These are phyloP conservation scores for Phengaris arion DNA, from an alignment of 2,888 invertebrate species.

Conservation along the genomic window DNA sequence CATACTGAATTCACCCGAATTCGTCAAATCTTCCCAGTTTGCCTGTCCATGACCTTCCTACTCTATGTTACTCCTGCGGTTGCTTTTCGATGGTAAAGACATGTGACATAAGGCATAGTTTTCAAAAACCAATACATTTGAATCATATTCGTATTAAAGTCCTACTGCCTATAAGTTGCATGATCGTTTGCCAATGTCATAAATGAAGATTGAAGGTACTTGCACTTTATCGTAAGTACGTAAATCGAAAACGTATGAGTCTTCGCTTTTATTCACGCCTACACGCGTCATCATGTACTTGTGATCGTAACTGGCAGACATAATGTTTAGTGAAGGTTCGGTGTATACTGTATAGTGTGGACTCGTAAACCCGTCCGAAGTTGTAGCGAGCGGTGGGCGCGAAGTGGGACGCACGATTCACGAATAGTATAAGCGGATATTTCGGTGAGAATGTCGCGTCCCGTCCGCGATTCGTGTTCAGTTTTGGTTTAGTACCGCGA, in stretches of 20 bases:
- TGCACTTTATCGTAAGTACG: background rate
- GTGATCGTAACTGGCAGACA: background rate
- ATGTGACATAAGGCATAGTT: no score
- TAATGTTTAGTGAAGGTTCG: background rate
- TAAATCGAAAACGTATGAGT: background rate
- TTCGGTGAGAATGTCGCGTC: slow-evolving; percentile 55
- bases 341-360: slow-evolving; percentile 6
- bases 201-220: no score
- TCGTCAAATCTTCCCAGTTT: background rate
- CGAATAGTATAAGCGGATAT: slow-evolving; percentile 51
- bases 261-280: background rate
- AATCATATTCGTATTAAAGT: no score
- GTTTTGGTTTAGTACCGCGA: slow-evolving; percentile 41
- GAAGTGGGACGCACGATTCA: slow-evolving; percentile 36
- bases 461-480: slow-evolving; percentile 39
- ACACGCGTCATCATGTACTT: background rate
- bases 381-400: slow-evolving; percentile 37
- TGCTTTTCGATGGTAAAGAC: no score
- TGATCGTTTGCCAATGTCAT: no score
- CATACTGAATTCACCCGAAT: no score
- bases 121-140: no score
- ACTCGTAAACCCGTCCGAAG: slow-evolving; percentile 30
- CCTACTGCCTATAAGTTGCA: no score
- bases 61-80: no score
- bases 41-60: no score